Conservation (phyloP, 2,888 invertebrate genomes). For the Poecilus cupreus region DNA sequence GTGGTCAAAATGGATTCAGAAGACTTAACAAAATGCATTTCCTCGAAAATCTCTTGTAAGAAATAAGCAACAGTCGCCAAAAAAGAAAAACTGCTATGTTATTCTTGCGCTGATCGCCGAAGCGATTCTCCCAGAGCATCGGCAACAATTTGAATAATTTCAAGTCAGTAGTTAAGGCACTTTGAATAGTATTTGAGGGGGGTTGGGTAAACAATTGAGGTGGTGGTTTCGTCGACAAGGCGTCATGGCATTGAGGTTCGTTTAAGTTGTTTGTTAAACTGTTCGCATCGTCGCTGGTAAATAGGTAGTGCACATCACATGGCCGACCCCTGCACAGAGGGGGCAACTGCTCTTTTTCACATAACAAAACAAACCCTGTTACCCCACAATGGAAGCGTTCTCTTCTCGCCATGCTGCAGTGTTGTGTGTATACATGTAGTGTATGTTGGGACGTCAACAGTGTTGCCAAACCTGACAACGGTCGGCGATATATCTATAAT, state of each 20-base stretch:
- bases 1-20: no score
- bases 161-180: conserved; percentile 15
- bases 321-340: conserved; percentile 33
- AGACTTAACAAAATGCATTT: no score
- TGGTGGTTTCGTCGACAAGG: neutral
- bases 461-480: conserved; percentile 47
- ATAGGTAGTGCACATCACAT: conserved; percentile 41
- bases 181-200: neutral
- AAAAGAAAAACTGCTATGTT: no score
- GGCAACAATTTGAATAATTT: conserved; percentile 26
- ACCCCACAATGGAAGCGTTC: conserved; percentile 33
- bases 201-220: neutral
- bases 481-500: conserved; percentile 1
- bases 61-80: no score
- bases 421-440: conserved; percentile 30
- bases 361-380: conserved; percentile 59
- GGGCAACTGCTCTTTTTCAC: conserved; percentile 58
- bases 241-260: conserved; percentile 40
- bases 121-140: neutral
- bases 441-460: neutral
- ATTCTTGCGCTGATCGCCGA: no score
- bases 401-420: neutral
- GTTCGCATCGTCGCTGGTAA: conserved; percentile 44
- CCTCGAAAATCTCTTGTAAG: no score
- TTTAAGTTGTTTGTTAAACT: conserved; percentile 51